Evolutionary conservation across 2,888 invertebrate genomes (phyloP).

Genomic region (Sinohyriopsis cumingii): DNA sequence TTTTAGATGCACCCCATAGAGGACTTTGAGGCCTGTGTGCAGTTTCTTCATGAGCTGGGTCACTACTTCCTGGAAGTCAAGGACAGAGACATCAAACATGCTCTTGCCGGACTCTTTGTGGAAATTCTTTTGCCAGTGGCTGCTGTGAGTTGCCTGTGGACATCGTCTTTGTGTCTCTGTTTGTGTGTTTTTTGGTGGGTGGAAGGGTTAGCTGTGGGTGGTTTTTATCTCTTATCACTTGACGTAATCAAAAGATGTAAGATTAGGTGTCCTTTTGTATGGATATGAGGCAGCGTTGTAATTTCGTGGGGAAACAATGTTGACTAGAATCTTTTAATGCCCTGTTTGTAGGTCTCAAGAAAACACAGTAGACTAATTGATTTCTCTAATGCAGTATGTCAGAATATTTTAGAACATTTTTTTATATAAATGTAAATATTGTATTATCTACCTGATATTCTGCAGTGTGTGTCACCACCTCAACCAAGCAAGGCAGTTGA

Average conservation of each 20-base stretch:
- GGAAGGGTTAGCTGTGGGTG: neutral
- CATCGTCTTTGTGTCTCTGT: no score
- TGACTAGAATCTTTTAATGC: no score
- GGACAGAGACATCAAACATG: slow-evolving; percentile 98
- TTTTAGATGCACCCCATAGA: slow-evolving; percentile 97
- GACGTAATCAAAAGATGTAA: neutral
- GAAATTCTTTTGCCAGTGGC: slow-evolving; percentile 99
- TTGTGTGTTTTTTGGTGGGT: neutral
- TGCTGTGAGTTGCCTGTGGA: slow-evolving; percentile 81
- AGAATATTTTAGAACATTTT: no score
- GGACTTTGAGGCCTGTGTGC: slow-evolving; percentile 98
- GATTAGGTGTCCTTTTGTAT: neutral
- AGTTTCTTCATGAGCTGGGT: slow-evolving; percentile 98
- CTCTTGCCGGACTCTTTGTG: slow-evolving; percentile 97
- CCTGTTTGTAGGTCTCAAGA: no score
- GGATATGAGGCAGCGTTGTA: neutral
- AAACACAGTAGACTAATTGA: no score
- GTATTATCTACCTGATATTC: no score
- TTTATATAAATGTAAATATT: no score
- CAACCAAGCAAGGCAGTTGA: no score
- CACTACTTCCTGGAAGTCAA: slow-evolving; percentile 98
- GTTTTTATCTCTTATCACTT: neutral
- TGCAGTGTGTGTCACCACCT: no score
- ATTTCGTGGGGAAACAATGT: no score
- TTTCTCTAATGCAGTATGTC: no score